Percentiles rank a stretch among this genome's conserved stretches.
These are phyloP conservation scores for Strix occidentalis DNA, from an alignment of 2,797 vertebrate species.

Conservation along the genomic window DNA sequence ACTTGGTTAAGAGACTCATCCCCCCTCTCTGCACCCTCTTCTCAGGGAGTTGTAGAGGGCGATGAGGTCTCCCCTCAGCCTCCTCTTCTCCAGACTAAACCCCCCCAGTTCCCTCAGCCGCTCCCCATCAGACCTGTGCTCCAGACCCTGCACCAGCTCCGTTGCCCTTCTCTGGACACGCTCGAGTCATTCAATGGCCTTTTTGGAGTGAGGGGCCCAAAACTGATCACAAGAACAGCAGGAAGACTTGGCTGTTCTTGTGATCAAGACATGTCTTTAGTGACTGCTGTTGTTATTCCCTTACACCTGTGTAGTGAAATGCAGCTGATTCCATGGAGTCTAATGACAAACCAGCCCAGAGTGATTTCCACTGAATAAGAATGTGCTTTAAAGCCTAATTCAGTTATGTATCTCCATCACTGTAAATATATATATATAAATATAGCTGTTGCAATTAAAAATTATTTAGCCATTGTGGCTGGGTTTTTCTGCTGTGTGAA, in stretches of 20 bases:
- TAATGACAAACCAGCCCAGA: neutral
- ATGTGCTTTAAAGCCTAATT: neutral
- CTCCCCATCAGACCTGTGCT: too few relatives aligned
- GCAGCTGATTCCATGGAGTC: neutral
- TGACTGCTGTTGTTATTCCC: neutral
- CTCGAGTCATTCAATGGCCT: too few relatives aligned
- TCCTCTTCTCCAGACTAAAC: too few relatives aligned
- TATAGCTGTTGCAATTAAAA: neutral
- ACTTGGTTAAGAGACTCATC: too few relatives aligned
- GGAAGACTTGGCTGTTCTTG: neutral
- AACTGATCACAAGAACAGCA: neutral
- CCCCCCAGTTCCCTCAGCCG: too few relatives aligned
- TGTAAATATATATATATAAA: neutral
- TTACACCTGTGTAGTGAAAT: neutral
- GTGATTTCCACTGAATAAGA: neutral
- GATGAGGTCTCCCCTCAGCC: too few relatives aligned
- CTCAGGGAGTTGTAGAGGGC: too few relatives aligned
- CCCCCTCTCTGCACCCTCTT: too few relatives aligned
- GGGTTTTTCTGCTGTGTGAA: neutral
- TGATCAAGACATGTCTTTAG: neutral
- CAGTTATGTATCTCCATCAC: neutral
- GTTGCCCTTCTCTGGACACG: too few relatives aligned
- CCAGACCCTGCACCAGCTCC: too few relatives aligned
- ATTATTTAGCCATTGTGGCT: neutral
- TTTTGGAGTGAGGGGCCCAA: too few relatives aligned